These are phyloP conservation scores for Syrmaticus mikado DNA, from an alignment of 2,113 vertebrate genomes.

Conservation along the genomic window DNA sequence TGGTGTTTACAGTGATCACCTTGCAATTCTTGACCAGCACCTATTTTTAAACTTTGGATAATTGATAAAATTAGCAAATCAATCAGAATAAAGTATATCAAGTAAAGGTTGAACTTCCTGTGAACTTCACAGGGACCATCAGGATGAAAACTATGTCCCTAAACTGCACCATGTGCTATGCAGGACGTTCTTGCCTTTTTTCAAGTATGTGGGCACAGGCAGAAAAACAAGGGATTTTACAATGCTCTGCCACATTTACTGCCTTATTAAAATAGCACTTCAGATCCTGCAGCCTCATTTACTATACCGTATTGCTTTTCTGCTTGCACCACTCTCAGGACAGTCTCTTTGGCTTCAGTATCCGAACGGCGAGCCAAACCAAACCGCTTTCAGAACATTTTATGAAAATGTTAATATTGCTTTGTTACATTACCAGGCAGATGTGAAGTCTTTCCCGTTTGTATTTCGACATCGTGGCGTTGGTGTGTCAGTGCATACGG, in stretches of 20 bases:
- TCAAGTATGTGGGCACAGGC: not conserved
- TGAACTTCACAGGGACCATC: not conserved
- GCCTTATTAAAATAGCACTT: not conserved
- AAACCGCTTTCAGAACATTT: constrained; percentile 53
- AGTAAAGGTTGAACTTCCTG: not conserved
- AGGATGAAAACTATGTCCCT: not conserved
- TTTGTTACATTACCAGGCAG: constrained; percentile 42
- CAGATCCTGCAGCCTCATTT: not conserved
- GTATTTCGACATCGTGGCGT: not conserved
- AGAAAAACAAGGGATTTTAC: not conserved
- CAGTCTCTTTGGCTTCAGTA: constrained; percentile 41
- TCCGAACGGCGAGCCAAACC: not conserved
- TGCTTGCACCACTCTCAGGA: constrained; percentile 40
- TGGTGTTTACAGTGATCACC: not conserved
- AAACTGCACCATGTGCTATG: rapidly evolving
- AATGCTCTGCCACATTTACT: constrained; percentile 9
- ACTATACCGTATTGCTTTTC: not conserved
- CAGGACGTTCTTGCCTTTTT: not conserved
- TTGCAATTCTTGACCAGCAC: not conserved
- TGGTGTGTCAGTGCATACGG: not conserved
- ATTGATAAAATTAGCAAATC: not conserved
- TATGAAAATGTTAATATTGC: constrained; percentile 52
- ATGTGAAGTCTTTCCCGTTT: constrained; percentile 17
- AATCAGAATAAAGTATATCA: not conserved
- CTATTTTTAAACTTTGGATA: not conserved